Evolutionary conservation across 1,140 invertebrate genomes (phyloP), one percentile per base, ranked within the genome.

Genomic region (Physella acuta): DNA sequence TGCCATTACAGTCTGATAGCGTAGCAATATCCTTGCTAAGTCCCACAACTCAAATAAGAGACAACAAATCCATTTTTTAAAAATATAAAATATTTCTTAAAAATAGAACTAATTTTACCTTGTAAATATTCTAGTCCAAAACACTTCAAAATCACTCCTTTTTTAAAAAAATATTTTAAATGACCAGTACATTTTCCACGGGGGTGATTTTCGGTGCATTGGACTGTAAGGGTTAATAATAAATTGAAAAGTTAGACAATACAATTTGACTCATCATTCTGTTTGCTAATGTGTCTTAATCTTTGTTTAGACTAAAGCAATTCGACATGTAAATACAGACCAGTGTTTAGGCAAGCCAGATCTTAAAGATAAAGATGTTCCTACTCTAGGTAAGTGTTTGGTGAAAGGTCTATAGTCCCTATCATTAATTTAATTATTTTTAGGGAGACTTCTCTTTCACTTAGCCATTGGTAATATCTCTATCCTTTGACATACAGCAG

Each of bases 301-400:
- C 60, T 73, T 63, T 51, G 70, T n/a, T 79, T 75, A 84, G 81
- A 79, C 73, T 17, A 74, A 73, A 36, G 71, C 76, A 58, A 39
- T 84, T 16, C 76, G 76, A 36, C 81, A 84, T 75, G 73, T 79
- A 0, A 81, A 83, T 69, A 82, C 79, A 67, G 81, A 82, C 60
- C 78, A 81, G 70, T 84, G 82, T 76, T 73, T 84, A 39, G 81
- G 80, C 58, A 80, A 76, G 62, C 68, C 79, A 1, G 44, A 53
- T 24, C 73, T 75, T 16, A 61, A 73, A 24, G 79, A 82, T 52
- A 76, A 75, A 64, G 81, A 82, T 69, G 68, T 75, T 26, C 82
- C 81, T 11, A 73, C 76, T 39, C 76, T 83, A 71, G 79, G 82
- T 83, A 70, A 64, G 73, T 67, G 36, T 31, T 36, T 37, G 8